Conservation (phyloP, 2,797 vertebrate species). For the Tolypeutes matacus region DNA sequence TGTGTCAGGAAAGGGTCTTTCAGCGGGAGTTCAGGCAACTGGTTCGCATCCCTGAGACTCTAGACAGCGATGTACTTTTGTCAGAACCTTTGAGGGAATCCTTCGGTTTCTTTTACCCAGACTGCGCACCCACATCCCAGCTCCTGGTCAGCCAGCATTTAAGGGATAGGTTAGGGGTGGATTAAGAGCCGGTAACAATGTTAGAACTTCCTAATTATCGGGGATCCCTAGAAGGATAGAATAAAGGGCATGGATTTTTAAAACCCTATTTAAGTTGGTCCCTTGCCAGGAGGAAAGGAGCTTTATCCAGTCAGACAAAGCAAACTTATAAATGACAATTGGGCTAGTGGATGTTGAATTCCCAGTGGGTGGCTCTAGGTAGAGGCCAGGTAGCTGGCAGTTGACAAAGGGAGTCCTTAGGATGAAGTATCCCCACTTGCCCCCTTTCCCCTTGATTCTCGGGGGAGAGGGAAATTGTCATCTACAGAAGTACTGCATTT, state of each 20-base stretch:
- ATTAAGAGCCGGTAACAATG: not conserved
- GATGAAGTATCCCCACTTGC: not conserved
- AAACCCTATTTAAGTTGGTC: conserved; percentile 51
- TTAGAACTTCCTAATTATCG: conserved; percentile 30
- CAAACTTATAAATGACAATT: not conserved
- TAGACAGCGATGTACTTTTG: not conserved
- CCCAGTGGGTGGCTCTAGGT: not conserved
- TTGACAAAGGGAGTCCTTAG: not conserved
- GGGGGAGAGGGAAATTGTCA: not conserved
- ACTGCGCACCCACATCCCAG: not conserved
- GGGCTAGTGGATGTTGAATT: not conserved
- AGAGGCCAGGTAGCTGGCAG: not conserved
- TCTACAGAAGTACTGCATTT: not conserved
- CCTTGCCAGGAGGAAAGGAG: not conserved
- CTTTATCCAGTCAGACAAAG: not conserved
- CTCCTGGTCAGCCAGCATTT: conserved; percentile 32
- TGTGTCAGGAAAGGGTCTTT: conserved; percentile 76
- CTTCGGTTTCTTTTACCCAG: conserved; percentile 38
- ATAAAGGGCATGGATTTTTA: conserved; percentile 25
- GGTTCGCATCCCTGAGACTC: not conserved
- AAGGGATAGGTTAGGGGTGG: not conserved
- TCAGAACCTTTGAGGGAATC: conserved; percentile 16
- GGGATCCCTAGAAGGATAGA: not conserved
- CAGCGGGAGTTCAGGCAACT: conserved; percentile 38
- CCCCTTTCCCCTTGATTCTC: not conserved